Evolutionary conservation across 1,140 invertebrate genomes (phyloP).

Genomic region (Cherax quadricarinatus): DNA sequence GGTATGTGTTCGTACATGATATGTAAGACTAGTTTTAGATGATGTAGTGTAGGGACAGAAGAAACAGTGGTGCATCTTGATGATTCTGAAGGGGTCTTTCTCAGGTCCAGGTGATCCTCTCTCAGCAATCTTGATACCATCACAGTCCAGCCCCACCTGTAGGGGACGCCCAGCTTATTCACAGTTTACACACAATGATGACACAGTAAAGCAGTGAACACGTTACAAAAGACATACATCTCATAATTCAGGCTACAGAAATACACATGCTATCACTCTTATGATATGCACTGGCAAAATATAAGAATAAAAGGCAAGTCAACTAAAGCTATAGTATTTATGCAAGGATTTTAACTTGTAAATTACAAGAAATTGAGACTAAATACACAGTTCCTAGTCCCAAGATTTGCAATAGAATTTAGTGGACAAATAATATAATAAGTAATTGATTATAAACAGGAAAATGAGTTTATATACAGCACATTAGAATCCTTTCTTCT

Average conservation of each 20-base stretch:
- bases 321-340: not conserved
- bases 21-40: conserved; percentile 22
- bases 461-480: too few relatives aligned
- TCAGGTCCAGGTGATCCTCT: conserved; percentile 21
- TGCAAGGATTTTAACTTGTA: too few relatives aligned
- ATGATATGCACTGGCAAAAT: not conserved
- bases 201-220: not conserved
- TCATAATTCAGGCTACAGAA: not conserved
- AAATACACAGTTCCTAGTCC: too few relatives aligned
- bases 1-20: conserved; percentile 30
- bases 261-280: not conserved
- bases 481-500: too few relatives aligned
- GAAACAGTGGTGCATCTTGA: conserved; percentile 37
- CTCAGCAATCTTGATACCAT: conserved; percentile 22
- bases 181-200: conserved; percentile 16
- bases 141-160: conserved; percentile 19
- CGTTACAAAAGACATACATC: not conserved
- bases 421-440: too few relatives aligned
- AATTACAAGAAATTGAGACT: too few relatives aligned
- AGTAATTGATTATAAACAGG: too few relatives aligned
- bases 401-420: too few relatives aligned
- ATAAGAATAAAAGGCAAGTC: not conserved
- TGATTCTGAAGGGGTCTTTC: conserved; percentile 27
- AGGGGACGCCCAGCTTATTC: conserved; percentile 11
- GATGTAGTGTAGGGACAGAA: conserved; percentile 28